A percentile compares a stretch with the other conserved stretches of the same genome.
Evolutionary conservation across 2,797 vertebrate genomes (phyloP).

Genomic region (Enteromius radiatus): DNA sequence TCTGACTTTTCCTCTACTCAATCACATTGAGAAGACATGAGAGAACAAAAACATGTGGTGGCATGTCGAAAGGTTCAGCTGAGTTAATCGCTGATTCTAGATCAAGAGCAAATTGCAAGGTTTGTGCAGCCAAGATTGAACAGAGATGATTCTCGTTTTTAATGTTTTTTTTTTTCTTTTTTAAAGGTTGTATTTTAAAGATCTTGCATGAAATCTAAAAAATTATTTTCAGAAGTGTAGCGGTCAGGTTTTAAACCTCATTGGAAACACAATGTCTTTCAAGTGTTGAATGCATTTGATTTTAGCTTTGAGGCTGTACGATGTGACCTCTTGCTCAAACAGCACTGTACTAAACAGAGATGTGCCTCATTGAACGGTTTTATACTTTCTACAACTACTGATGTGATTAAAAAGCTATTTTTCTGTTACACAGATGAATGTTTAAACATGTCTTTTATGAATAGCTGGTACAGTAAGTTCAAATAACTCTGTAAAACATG

Average conservation of each 20-base stretch:
- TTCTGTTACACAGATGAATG: slow-evolving; percentile 9
- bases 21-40: slow-evolving; percentile 42
- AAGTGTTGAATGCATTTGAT: background rate
- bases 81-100: background rate
- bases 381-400: background rate
- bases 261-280: background rate
- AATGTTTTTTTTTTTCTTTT: too few relatives aligned
- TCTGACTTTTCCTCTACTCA: slow-evolving; percentile 84
- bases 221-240: background rate
- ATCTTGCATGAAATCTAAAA: background rate
- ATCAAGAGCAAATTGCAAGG: background rate
- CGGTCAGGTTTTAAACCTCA: background rate
- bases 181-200: slow-evolving; percentile 7
- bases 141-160: background rate
- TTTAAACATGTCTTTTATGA: too few relatives aligned
- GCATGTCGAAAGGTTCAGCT: background rate
- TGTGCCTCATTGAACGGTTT: background rate
- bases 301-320: background rate
- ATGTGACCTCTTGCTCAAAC: slow-evolving; percentile 16
- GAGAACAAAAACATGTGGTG: background rate
- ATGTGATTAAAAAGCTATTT: background rate
- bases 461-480: too few relatives aligned
- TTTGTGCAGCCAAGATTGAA: background rate
- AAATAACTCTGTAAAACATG: too few relatives aligned
- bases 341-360: background rate